Percentiles rank a stretch among this genome's conserved stretches.
Conservation (phyloP, 1,140 invertebrate genomes). For the Pseudoatta argentina region DNA sequence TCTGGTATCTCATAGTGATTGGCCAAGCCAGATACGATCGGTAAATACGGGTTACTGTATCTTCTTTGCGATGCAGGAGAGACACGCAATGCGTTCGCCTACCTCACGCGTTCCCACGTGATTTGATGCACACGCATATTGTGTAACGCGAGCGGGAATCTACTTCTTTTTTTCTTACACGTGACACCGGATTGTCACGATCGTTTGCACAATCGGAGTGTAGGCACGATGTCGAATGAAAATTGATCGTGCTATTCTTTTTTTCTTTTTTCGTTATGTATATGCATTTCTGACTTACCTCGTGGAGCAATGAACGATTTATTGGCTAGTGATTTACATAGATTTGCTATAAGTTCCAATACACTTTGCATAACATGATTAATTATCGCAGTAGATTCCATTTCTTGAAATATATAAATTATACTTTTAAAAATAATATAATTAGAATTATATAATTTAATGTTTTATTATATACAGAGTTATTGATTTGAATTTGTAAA, state of each 20-base stretch:
- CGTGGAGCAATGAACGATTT: not conserved
- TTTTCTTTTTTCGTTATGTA: not conserved
- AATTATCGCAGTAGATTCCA: slow-evolving; percentile 3
- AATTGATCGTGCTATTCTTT: slow-evolving; percentile 43
- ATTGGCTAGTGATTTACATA: not conserved
- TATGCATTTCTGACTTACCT: not conserved
- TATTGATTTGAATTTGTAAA: not conserved
- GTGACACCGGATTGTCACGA: slow-evolving; percentile 33
- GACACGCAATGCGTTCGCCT: slow-evolving; percentile 64
- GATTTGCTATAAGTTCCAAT: not conserved
- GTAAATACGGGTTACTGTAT: slow-evolving; percentile 55
- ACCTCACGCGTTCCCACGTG: slow-evolving; percentile 70
- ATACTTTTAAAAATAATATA: not conserved
- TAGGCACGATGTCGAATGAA: slow-evolving; percentile 54
- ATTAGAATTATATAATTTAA: not conserved
- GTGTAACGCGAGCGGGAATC: slow-evolving; percentile 66
- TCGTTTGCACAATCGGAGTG: slow-evolving; percentile 53
- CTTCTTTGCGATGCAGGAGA: slow-evolving; percentile 47
- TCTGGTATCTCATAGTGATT: slow-evolving; percentile 7
- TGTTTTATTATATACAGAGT: not conserved
- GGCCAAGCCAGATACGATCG: slow-evolving; percentile 65
- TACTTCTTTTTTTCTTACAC: slow-evolving; percentile 60
- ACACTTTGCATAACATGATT: not conserved
- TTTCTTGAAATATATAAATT: not conserved
- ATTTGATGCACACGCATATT: slow-evolving; percentile 65